Evolutionary conservation across 1,140 invertebrate species (phyloP).

Genomic region (Mylabris phalerata): DNA sequence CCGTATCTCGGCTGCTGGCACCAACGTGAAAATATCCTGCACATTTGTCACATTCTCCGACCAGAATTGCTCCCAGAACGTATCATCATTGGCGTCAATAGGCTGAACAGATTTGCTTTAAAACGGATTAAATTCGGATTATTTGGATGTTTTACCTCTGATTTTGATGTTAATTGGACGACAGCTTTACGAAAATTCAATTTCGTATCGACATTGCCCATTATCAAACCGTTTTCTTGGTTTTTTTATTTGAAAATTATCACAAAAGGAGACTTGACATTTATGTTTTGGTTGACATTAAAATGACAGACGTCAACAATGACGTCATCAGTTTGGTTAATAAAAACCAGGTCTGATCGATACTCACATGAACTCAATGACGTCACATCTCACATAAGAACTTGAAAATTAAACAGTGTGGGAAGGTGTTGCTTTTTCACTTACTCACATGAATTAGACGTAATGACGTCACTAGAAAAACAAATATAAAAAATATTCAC

Average conservation of each 20-base stretch:
- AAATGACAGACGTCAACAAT: no score
- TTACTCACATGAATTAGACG: no score
- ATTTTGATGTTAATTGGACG: conserved; percentile 92
- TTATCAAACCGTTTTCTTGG: conserved; percentile 43
- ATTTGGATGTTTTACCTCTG: conserved; percentile 59
- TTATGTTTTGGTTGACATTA: no score
- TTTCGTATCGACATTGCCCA: conserved; percentile 98
- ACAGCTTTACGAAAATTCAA: conserved; percentile 96
- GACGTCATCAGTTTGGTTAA: no score
- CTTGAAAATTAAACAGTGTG: no score
- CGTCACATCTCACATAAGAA: no score
- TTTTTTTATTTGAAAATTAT: background rate
- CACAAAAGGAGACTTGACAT: no score
- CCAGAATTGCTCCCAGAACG: conserved; percentile 99
- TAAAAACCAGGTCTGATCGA: no score
- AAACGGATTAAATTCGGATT: background rate
- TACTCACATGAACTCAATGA: no score
- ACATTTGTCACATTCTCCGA: conserved; percentile 87
- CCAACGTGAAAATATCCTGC: conserved; percentile 95
- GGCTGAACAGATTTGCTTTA: conserved; percentile 51
- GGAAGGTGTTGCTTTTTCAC: no score
- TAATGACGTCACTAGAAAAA: no score
- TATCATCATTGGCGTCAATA: conserved; percentile 84
- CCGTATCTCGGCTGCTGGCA: conserved; percentile 90
- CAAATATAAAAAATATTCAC: no score